Evolutionary conservation across 2,888 invertebrate species (phyloP).

Genomic region (Atherix ibis): DNA sequence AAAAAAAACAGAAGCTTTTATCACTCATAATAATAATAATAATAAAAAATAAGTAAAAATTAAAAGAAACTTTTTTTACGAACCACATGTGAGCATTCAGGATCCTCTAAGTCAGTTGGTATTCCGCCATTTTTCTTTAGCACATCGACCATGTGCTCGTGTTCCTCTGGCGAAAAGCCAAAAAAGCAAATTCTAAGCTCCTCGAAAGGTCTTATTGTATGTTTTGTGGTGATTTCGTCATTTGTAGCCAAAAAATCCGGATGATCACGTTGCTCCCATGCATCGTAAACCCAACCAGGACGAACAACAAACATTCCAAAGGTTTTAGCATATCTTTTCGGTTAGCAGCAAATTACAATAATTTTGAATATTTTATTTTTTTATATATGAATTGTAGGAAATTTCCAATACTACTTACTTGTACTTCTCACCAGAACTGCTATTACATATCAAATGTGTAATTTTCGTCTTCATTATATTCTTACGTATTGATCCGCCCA

Average conservation of each 20-base stretch:
- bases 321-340: constrained; percentile 68
- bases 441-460: constrained; percentile 85
- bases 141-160: constrained; percentile 82
- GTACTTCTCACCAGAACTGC: constrained; percentile 83
- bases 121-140: constrained; percentile 74
- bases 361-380: too few relatives aligned
- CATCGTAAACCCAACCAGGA: constrained; percentile 71
- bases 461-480: constrained; percentile 77
- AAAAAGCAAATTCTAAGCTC: constrained; percentile 76
- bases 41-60: not conserved
- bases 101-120: constrained; percentile 59
- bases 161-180: constrained; percentile 81
- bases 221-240: constrained; percentile 49
- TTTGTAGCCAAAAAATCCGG: constrained; percentile 52
- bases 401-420: constrained; percentile 39
- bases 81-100: constrained; percentile 83
- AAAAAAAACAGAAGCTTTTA: too few relatives aligned
- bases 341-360: too few relatives aligned
- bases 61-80: constrained; percentile 32
- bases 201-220: constrained; percentile 74
- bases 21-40: too few relatives aligned
- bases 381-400: too few relatives aligned
- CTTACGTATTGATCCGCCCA: constrained; percentile 91
- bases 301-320: constrained; percentile 80
- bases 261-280: constrained; percentile 70